Conservation (phyloP, 2,113 vertebrate species). For the Microtus ochrogaster region DNA sequence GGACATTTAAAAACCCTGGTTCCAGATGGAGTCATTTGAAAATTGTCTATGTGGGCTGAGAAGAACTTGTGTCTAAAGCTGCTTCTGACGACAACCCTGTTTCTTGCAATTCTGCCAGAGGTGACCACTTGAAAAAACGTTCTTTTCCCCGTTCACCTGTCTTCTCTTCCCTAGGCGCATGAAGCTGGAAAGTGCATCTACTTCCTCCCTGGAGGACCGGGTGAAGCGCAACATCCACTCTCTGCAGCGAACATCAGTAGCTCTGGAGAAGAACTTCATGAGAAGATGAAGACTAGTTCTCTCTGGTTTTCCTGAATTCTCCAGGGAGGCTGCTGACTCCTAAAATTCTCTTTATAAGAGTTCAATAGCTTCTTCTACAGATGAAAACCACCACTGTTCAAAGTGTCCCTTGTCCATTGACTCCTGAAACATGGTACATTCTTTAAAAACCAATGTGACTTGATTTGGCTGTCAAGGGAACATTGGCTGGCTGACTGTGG, state of each 20-base stretch:
- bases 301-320: slow-evolving; percentile 56
- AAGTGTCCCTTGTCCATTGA: slow-evolving; percentile 58
- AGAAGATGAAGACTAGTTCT: slow-evolving; percentile 74
- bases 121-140: neutral
- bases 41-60: slow-evolving; percentile 30
- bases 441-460: neutral
- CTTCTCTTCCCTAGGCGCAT: slow-evolving; percentile 88
- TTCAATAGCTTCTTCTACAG: slow-evolving; percentile 64
- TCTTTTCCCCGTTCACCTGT: neutral
- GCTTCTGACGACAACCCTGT: neutral
- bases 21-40: slow-evolving; percentile 57
- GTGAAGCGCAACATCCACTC: slow-evolving; percentile 98
- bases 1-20: slow-evolving; percentile 46
- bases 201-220: slow-evolving; percentile 94
- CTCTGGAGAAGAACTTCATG: slow-evolving; percentile 97
- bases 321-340: slow-evolving; percentile 60
- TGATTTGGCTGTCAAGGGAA: neutral
- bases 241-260: slow-evolving; percentile 94
- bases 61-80: neutral
- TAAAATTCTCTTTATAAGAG: slow-evolving; percentile 80
- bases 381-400: slow-evolving; percentile 63
- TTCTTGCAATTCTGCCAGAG: neutral
- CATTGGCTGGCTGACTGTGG: slow-evolving; percentile 6
- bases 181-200: slow-evolving; percentile 94
- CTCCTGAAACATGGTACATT: slow-evolving; percentile 1